Base-by-base conservation (phyloP, 1,140 invertebrate species). In the Pseudoatta argentina region DNA sequence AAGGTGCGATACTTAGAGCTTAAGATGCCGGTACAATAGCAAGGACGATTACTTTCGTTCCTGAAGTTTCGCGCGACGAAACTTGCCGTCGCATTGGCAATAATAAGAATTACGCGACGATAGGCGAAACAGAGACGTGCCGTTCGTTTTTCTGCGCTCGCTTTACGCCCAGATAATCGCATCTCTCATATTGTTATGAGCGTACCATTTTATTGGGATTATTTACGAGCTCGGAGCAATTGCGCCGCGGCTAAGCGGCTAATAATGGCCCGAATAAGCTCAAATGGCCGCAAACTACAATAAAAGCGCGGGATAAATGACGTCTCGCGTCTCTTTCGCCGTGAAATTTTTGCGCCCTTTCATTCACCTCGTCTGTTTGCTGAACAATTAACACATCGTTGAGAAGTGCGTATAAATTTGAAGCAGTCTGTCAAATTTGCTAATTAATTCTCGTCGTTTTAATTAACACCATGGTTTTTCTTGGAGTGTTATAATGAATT, bases 181-280 rank as follows among this genome's bases (percentile, higher is more conserved):
- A 30, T 78, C 48, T 78, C 24, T 66, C 82, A 55, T 66, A 85
- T 85, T 85, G 63, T 73, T 78, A 85, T 44, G 73, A 67, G 59
- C n/a, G 72, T 67, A 48, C 61, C 61, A 55, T 85, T 30, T 69
- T 61, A 39, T 85, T 16, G 48, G 34, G 18, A 85, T 85, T 85
- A 85, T 85, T 85, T 78, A 78, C 73, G 72, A 85, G 59, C 59
- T 21, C 59, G 73, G 14, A 16, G 63, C 72, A 85, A 66, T 85
- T 21, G 81, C 34, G 12, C 53, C 44, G 27, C 39, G 53, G 24
- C 44, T 34, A 59, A 75, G 44, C 69, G n/a, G n/a, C n/a, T n/a
- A n/a, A 83, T 75, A 83, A 83, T 63, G 39, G 39, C 69, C 0
- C 24, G 24, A 14, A n/a, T 10, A n/a, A 61, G 24, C 24, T 75